Conservation (phyloP, 2,797 vertebrate species). For the Pseudotriccus pelzelni region DNA sequence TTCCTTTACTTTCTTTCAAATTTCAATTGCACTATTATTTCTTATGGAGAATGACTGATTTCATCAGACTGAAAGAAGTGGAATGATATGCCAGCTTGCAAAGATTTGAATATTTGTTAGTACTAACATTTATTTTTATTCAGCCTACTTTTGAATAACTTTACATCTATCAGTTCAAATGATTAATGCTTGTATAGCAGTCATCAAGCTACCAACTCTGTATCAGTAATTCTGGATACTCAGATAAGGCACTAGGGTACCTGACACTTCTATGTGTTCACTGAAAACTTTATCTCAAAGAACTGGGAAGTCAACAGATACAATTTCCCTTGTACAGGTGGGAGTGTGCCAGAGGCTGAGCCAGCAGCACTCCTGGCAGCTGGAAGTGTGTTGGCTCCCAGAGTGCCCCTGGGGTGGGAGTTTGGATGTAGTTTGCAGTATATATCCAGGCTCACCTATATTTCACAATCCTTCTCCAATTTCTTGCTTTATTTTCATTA, state of each 20-base stretch:
- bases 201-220: not conserved
- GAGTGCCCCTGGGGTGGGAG: no score
- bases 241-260: not conserved
- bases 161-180: not conserved
- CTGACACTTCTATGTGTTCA: not conserved
- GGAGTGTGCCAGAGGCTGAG: not conserved
- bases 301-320: not conserved
- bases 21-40: not conserved
- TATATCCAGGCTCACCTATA: not conserved
- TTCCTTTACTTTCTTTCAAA: not conserved
- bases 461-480: not conserved
- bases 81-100: not conserved
- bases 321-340: accelerated
- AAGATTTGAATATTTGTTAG: not conserved
- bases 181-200: not conserved
- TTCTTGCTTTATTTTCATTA: not conserved
- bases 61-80: not conserved
- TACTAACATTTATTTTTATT: not conserved
- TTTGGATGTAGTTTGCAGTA: not conserved
- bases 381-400: not conserved
- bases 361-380: not conserved
- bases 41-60: not conserved
- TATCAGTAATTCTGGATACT: not conserved
- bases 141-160: not conserved
- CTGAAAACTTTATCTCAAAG: not conserved